phyloP scores from a whole-genome alignment of 2,888 invertebrate species.

The Drosophila villosipedis region DNA sequence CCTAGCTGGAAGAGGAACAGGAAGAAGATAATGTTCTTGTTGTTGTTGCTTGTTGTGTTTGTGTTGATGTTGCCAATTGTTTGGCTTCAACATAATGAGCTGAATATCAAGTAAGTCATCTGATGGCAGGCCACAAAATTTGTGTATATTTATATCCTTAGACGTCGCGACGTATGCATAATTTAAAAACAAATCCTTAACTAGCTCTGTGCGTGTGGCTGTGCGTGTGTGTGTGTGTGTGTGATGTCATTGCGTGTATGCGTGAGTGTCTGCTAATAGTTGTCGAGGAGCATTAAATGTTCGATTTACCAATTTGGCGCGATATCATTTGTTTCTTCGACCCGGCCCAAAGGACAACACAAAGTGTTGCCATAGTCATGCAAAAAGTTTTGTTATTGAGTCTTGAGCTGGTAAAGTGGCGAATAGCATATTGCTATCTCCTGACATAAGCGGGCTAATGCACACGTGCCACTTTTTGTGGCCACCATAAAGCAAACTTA shows the following conservation, averaged over 20 bases:
- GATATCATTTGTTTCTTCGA: constrained; percentile 43
- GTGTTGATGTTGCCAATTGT: constrained; percentile 68
- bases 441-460: constrained; percentile 3
- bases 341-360: constrained; percentile 15
- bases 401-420: not conserved
- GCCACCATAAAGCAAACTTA: constrained; percentile 46
- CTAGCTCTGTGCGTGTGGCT: constrained; percentile 22
- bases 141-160: constrained; percentile 55
- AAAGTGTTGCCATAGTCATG: constrained; percentile 14
- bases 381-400: constrained; percentile 1
- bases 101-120: constrained; percentile 75
- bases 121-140: constrained; percentile 47
- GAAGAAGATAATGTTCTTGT: constrained; percentile 9
- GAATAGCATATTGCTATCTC: not conserved
- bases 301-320: constrained; percentile 51
- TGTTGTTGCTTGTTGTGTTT: constrained; percentile 17
- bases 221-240: constrained; percentile 9
- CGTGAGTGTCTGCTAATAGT: constrained; percentile 28
- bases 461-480: constrained; percentile 53
- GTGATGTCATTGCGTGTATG: constrained; percentile 21
- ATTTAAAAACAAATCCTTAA: constrained; percentile 64
- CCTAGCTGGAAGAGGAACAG: constrained; percentile 17
- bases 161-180: constrained; percentile 64
- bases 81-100: constrained; percentile 70
- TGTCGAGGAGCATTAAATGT: constrained; percentile 41